phyloP scores from a whole-genome alignment of 2,113 vertebrate genomes.

The Pseudopodoces humilis region DNA sequence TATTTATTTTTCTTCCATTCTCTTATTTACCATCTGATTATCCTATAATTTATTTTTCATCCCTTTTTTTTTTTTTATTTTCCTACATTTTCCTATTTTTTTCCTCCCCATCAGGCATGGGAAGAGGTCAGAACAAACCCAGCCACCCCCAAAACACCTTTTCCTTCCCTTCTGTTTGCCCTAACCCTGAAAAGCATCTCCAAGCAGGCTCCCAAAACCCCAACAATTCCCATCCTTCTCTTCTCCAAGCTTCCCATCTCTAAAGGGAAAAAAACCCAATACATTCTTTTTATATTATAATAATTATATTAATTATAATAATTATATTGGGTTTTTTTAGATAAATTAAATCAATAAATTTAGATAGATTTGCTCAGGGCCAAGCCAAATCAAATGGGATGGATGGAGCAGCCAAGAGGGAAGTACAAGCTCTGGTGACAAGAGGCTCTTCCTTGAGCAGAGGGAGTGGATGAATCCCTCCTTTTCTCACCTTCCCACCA shows the following conservation, averaged over 20 bases:
- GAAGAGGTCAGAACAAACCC: neutral
- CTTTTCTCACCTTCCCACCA: neutral
- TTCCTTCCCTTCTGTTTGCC: neutral
- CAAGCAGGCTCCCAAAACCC: neutral
- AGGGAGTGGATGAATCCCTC: neutral
- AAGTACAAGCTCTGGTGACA: neutral
- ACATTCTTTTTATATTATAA: too few species aligned
- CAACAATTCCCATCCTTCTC: neutral
- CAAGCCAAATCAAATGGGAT: neutral
- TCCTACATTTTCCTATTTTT: neutral
- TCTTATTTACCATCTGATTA: neutral
- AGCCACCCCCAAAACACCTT: neutral
- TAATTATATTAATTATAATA: too few species aligned
- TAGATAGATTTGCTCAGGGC: neutral
- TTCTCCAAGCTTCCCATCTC: neutral
- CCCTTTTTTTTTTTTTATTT: neutral
- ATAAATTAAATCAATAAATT: too few species aligned
- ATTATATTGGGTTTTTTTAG: too few species aligned
- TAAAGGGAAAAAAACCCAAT: neutral
- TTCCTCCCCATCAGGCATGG: neutral
- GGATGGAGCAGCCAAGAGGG: neutral
- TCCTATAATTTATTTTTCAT: neutral
- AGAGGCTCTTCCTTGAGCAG: neutral
- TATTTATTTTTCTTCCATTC: neutral
- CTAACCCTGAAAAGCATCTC: neutral